Evolutionary conservation across 2,888 invertebrate species (phyloP).

Genomic region (Parnassius mnemosyne): DNA sequence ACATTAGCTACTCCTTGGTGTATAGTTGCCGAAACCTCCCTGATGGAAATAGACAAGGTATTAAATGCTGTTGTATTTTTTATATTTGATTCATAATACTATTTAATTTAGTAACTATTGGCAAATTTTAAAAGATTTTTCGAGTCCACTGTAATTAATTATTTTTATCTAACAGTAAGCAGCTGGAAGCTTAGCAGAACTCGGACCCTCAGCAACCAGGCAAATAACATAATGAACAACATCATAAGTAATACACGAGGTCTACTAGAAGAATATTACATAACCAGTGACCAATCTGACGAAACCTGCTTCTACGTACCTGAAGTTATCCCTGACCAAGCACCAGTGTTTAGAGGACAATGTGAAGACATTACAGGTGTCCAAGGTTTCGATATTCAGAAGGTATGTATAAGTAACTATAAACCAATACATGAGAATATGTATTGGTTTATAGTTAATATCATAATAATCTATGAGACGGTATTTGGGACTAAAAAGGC

Average conservation of each 20-base stretch:
- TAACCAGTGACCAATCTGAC: slow-evolving; percentile 51
- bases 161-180: slow-evolving; percentile 44
- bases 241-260: slow-evolving; percentile 54
- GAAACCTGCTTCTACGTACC: slow-evolving; percentile 67
- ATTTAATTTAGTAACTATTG: not conserved
- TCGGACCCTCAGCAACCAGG: slow-evolving; percentile 38
- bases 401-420: slow-evolving; percentile 39
- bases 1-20: slow-evolving; percentile 53
- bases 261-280: slow-evolving; percentile 51
- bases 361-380: slow-evolving; percentile 50
- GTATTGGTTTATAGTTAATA: no score
- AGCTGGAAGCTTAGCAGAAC: slow-evolving; percentile 66
- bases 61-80: not conserved
- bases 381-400: slow-evolving; percentile 46
- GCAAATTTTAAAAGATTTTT: not conserved
- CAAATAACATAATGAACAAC: slow-evolving; percentile 40
- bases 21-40: slow-evolving; percentile 56
- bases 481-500: no score
- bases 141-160: not conserved
- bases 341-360: slow-evolving; percentile 57
- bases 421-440: no score
- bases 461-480: no score
- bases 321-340: slow-evolving; percentile 38
- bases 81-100: not conserved
- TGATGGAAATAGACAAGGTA: slow-evolving; percentile 52